Conservation (phyloP, 2,113 vertebrate species). For the Microcebus murinus region DNA sequence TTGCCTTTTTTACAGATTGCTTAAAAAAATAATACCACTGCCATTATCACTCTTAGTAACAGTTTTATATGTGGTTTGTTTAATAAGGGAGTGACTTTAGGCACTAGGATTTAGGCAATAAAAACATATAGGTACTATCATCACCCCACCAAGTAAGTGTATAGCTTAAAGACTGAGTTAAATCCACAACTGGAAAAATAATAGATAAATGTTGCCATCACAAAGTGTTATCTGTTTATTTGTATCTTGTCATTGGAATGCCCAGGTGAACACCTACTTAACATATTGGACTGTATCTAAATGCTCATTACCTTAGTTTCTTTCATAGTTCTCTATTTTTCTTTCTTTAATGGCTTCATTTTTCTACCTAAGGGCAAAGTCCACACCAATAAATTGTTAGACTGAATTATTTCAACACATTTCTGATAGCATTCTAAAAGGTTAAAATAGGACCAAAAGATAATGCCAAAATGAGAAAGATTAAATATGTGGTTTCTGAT, state of each 20-base stretch:
- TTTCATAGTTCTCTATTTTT: slow-evolving; percentile 6
- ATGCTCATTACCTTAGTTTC: slow-evolving; percentile 27
- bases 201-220: neutral
- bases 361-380: slow-evolving; percentile 1
- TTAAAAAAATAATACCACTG: neutral
- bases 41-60: neutral
- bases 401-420: slow-evolving; percentile 29
- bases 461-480: slow-evolving; percentile 4
- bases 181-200: neutral
- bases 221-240: neutral
- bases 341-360: slow-evolving; percentile 33
- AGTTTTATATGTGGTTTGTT: neutral
- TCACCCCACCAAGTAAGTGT: neutral
- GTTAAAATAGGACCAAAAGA: neutral
- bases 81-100: neutral
- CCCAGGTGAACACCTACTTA: neutral
- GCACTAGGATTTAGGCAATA: neutral
- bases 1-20: neutral
- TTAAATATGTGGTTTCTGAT: neutral
- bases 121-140: neutral
- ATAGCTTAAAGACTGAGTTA: neutral
- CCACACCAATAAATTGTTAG: neutral
- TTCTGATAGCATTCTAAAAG: slow-evolving; percentile 35
- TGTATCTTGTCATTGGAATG: neutral
- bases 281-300: neutral